Percentiles rank a stretch among this genome's conserved stretches.
phyloP scores from a whole-genome alignment of 2,113 vertebrate species.

The Corydoras maculifer region DNA sequence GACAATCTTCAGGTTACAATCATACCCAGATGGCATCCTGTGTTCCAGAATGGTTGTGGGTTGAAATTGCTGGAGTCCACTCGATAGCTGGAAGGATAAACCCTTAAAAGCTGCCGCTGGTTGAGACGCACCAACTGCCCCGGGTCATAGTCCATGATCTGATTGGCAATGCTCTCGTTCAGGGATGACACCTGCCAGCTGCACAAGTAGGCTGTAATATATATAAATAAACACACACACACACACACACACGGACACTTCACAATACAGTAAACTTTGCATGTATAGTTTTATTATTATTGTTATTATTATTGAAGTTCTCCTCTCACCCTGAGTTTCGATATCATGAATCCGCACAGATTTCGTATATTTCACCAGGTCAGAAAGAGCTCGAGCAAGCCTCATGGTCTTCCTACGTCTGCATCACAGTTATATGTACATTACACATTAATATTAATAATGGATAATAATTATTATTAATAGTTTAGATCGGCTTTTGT shows the following conservation, averaged over 20 bases:
- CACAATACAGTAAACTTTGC: neutral
- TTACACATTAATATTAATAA: neutral
- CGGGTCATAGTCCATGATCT: constrained; percentile 84
- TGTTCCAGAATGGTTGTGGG: constrained; percentile 92
- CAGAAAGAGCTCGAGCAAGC: constrained; percentile 85
- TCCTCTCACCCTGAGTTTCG: constrained; percentile 76
- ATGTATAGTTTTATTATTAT: too few relatives aligned
- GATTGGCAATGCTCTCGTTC: constrained; percentile 87
- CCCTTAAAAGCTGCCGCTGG: constrained; percentile 85
- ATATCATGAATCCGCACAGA: constrained; percentile 87
- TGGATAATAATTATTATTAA: neutral
- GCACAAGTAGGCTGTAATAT: constrained; percentile 57
- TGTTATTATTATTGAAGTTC: too few relatives aligned
- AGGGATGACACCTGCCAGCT: constrained; percentile 95
- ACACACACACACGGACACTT: neutral
- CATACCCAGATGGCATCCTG: constrained; percentile 90
- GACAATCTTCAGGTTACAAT: neutral
- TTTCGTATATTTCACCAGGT: constrained; percentile 93
- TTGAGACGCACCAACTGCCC: constrained; percentile 80
- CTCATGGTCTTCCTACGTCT: constrained; percentile 91
- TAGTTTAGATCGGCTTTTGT: neutral
- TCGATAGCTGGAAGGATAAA: constrained; percentile 87
- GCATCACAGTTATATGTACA: neutral
- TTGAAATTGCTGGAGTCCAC: constrained; percentile 97
- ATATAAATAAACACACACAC: neutral